phyloP scores from a whole-genome alignment of 1,140 invertebrate genomes.

The Scaptomyza graminum region DNA sequence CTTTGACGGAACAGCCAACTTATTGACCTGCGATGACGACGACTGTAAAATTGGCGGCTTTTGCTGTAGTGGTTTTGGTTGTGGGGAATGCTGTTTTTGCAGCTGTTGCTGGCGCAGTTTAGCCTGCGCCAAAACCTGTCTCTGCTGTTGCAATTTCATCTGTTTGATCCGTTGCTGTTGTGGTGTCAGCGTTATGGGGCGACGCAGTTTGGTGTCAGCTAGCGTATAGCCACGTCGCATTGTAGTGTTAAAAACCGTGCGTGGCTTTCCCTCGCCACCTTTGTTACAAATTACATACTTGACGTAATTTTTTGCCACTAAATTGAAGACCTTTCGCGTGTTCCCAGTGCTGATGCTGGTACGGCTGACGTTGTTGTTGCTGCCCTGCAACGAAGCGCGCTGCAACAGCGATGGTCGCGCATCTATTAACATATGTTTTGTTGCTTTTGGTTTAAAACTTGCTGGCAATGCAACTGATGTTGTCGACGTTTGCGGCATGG shows the following conservation, averaged over 20 bases:
- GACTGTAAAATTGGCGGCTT: constrained; percentile 1
- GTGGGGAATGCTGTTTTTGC: constrained; percentile 42
- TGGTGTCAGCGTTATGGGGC: constrained; percentile 27
- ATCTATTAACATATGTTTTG: constrained; percentile 7
- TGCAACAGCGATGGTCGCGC: constrained; percentile 10
- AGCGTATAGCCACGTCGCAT: constrained; percentile 66
- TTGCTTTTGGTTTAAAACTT: constrained; percentile 9
- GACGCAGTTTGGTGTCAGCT: constrained; percentile 48
- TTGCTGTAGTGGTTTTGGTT: neutral
- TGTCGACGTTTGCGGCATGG: constrained; percentile 38
- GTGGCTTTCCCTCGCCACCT: constrained; percentile 25
- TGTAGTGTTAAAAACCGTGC: constrained; percentile 43
- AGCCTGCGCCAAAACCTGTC: constrained; percentile 48
- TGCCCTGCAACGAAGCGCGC: constrained; percentile 31
- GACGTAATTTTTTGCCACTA: constrained; percentile 49
- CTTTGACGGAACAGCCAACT: constrained; percentile 38
- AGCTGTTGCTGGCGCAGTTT: constrained; percentile 56
- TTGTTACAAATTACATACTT: constrained; percentile 69
- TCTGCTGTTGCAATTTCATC: constrained; percentile 46
- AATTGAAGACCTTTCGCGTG: constrained; percentile 58
- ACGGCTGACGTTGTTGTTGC: constrained; percentile 9
- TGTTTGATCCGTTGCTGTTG: constrained; percentile 44
- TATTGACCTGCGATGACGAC: constrained; percentile 22
- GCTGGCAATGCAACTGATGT: constrained; percentile 5
- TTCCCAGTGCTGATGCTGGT: constrained; percentile 3